phyloP scores from a whole-genome alignment of 2,888 invertebrate species.

The Dicroscelio sp. region DNA sequence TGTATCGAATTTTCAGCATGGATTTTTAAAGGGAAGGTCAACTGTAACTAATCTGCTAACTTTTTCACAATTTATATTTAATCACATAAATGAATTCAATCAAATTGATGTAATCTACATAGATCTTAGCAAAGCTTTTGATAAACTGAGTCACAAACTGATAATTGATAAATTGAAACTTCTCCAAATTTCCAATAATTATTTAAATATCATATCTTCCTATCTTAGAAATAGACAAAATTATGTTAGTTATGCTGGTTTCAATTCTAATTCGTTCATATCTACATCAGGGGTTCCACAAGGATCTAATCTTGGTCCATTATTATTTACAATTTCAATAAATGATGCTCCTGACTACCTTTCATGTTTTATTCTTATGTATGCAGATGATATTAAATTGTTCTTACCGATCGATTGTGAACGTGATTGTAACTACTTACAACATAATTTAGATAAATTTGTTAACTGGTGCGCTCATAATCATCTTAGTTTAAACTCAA shows the following conservation, averaged over 20 bases:
- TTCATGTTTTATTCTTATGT: background rate
- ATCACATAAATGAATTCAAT: background rate
- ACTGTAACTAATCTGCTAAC: background rate
- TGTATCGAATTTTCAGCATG: background rate
- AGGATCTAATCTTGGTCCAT: constrained; percentile 56
- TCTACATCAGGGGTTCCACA: background rate
- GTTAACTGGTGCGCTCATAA: background rate
- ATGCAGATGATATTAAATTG: constrained; percentile 16
- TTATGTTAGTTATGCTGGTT: background rate
- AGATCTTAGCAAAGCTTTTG: constrained; percentile 13
- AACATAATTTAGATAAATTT: background rate
- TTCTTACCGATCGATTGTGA: background rate
- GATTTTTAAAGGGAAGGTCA: background rate
- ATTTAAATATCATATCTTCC: background rate
- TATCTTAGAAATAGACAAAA: background rate
- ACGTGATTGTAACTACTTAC: background rate
- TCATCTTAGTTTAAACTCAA: background rate
- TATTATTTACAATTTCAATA: constrained; percentile 85
- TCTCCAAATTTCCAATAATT: background rate
- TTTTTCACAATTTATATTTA: background rate
- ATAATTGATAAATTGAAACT: background rate
- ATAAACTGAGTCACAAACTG: background rate
- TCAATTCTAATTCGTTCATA: background rate
- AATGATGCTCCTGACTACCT: constrained; percentile 53
- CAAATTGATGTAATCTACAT: constrained; percentile 29